Evolutionary conservation across 2,797 vertebrate species (phyloP).

Genomic region (Momotus momota): DNA sequence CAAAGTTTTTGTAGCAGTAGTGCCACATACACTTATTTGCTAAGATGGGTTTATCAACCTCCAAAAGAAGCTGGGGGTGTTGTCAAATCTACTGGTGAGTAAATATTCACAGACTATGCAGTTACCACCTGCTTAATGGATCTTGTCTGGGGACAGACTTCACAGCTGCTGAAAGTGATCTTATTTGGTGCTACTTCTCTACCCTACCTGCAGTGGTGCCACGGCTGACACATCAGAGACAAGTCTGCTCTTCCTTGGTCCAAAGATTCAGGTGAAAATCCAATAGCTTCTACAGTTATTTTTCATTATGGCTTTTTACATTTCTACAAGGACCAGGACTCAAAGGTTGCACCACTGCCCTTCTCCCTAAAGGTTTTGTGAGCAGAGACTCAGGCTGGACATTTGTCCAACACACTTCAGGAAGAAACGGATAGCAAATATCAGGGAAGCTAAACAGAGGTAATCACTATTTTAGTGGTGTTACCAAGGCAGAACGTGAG

Average conservation of each 20-base stretch:
- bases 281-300: neutral
- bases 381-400: neutral
- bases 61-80: neutral
- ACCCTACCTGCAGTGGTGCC: rapidly evolving
- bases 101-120: neutral
- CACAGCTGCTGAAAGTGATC: neutral
- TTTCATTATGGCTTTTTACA: neutral
- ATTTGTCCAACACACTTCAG: neutral
- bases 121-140: neutral
- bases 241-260: neutral
- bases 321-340: neutral
- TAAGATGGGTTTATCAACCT: neutral
- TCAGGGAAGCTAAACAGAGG: neutral
- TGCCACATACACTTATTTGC: neutral
- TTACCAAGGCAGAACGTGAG: constrained; percentile 28
- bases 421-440: neutral
- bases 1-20: neutral
- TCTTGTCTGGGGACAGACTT: neutral
- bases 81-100: neutral
- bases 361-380: neutral
- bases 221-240: neutral
- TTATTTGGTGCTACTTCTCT: neutral
- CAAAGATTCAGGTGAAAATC: neutral
- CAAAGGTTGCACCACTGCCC: neutral
- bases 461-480: neutral